Evolutionary conservation across 2,888 invertebrate species (phyloP).

Genomic region (Brachynemurus nebulosus): DNA sequence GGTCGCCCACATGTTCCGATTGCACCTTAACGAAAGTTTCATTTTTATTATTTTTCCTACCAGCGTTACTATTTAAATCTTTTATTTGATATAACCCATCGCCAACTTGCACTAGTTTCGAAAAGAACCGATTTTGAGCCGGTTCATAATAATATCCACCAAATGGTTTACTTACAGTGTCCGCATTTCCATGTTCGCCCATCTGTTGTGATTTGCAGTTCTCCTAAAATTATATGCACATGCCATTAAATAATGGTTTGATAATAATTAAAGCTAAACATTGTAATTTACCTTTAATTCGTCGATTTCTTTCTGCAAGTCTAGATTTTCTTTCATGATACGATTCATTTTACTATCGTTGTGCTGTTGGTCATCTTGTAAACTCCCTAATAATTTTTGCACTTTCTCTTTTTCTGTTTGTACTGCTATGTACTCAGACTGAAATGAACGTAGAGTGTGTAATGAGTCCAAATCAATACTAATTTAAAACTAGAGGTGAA

Average conservation of each 20-base stretch:
- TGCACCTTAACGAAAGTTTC: constrained; percentile 4
- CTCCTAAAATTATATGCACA: too few relatives aligned
- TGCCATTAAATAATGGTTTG: too few relatives aligned
- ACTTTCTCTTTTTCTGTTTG: constrained; percentile 28
- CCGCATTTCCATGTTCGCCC: background rate
- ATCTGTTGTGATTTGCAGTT: too few relatives aligned
- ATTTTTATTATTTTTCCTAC: background rate
- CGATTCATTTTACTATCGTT: constrained; percentile 24
- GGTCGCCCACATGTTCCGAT: background rate
- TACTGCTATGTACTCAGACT: constrained; percentile 27
- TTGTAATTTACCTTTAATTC: constrained; percentile 23
- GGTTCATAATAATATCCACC: background rate
- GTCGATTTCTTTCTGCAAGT: constrained; percentile 24
- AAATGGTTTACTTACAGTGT: constrained; percentile 1
- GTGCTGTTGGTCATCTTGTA: constrained; percentile 22
- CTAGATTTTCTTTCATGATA: constrained; percentile 24
- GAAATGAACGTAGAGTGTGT: too few relatives aligned
- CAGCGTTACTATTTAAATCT: constrained; percentile 9
- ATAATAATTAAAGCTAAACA: background rate
- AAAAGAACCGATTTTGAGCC: constrained; percentile 12
- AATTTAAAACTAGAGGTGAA: too few relatives aligned
- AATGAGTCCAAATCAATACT: too few relatives aligned
- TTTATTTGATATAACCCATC: constrained; percentile 14
- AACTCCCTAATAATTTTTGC: constrained; percentile 22
- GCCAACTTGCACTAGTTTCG: constrained; percentile 14